Evolutionary conservation across 2,113 vertebrate genomes (phyloP).

Genomic region (Protomyctophum bolini): DNA sequence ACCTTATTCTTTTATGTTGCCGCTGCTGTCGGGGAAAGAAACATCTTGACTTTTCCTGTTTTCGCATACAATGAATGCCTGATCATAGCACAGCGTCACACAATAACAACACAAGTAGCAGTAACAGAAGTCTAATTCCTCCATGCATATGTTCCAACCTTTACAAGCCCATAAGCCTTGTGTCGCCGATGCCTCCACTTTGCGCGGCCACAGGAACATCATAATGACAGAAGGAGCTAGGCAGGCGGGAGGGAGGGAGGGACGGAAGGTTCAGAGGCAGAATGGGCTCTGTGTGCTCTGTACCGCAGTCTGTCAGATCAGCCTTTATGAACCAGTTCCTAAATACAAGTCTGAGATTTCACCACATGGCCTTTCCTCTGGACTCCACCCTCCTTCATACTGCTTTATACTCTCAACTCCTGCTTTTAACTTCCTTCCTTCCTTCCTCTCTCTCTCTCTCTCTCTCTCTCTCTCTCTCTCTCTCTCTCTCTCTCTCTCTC

Average conservation of each 20-base stretch:
- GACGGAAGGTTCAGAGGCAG: slow-evolving; percentile 34
- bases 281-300: slow-evolving; percentile 32
- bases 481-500: slow-evolving; percentile 11
- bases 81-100: no score
- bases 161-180: slow-evolving; percentile 11
- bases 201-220: slow-evolving; percentile 41
- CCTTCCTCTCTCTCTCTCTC: slow-evolving; percentile 31
- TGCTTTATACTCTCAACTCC: slow-evolving; percentile 35
- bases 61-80: no score
- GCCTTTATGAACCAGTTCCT: slow-evolving; percentile 62
- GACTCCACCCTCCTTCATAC: slow-evolving; percentile 61
- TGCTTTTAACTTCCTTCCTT: slow-evolving; percentile 7
- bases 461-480: slow-evolving; percentile 30
- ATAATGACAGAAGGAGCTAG: slow-evolving; percentile 65
- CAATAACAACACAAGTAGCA: no score
- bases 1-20: no score
- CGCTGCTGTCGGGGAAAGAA: no score
- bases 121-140: no score
- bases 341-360: slow-evolving; percentile 58
- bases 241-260: slow-evolving; percentile 16
- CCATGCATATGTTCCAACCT: not conserved
- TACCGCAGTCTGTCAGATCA: slow-evolving; percentile 43
- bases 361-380: slow-evolving; percentile 53
- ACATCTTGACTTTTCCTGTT: no score
- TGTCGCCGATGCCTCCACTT: slow-evolving; percentile 27